Conservation (phyloP, 2,113 vertebrate genomes). For the Nannobrachium achirus region DNA sequence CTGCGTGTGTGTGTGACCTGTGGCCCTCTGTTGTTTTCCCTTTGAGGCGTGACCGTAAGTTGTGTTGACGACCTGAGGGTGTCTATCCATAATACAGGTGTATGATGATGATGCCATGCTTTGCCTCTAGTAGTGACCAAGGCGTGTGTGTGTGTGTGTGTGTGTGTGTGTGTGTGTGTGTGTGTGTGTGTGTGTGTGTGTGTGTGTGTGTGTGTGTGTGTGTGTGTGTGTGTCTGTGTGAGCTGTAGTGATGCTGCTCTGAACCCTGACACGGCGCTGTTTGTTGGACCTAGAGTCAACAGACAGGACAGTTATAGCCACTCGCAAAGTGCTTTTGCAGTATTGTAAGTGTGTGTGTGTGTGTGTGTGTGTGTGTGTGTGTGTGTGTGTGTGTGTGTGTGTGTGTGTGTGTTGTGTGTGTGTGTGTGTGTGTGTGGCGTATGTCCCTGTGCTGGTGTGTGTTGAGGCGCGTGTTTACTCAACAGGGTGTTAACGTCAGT, state of each 20-base stretch:
- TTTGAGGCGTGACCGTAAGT: conserved; percentile 37
- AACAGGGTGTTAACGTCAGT: conserved; percentile 73
- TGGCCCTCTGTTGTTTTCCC: conserved; percentile 30
- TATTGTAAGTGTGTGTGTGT: neutral
- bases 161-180: no score
- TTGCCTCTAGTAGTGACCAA: conserved; percentile 1
- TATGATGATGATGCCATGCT: conserved; percentile 24
- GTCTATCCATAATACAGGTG: conserved; percentile 64
- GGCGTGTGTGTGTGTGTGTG: conserved; percentile 4
- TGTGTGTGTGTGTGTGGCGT: conserved; percentile 23
- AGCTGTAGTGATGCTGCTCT: conserved; percentile 29
- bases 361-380: neutral
- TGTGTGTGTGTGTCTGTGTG: neutral
- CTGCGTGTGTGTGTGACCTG: conserved; percentile 22
- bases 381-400: neutral
- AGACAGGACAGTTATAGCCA: neutral
- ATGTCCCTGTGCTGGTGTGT: conserved; percentile 1
- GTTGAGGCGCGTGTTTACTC: conserved; percentile 67
- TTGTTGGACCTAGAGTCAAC: conserved; percentile 38
- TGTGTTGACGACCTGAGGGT: conserved; percentile 33
- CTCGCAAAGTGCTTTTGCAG: neutral
- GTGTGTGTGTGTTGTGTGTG: conserved; percentile 20
- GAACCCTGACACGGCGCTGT: conserved; percentile 57
- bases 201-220: no score
- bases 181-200: no score